A percentile compares a stretch with the other conserved stretches of the same genome.
phyloP scores from a whole-genome alignment of 2,888 invertebrate genomes.

The Mongoloraphidia duomilia region DNA sequence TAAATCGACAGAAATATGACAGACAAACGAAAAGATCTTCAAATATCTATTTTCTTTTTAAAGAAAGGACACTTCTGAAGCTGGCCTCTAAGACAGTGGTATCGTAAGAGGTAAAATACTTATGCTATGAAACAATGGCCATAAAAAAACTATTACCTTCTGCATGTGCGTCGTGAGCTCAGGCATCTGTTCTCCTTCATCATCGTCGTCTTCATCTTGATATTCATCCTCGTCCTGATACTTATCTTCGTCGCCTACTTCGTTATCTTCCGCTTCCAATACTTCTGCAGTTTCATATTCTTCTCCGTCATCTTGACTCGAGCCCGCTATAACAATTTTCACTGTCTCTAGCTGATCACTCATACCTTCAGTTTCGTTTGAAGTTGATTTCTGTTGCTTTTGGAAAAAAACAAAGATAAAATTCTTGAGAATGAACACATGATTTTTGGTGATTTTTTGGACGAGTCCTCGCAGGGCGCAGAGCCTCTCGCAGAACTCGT shows the following conservation, averaged over 20 bases:
- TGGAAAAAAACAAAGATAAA: constrained; percentile 7
- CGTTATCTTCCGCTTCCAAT: constrained; percentile 12
- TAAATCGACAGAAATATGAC: too few species aligned
- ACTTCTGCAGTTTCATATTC: constrained; percentile 12
- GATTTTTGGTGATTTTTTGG: too few species aligned
- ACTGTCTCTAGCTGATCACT: constrained; percentile 4
- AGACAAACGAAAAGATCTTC: too few species aligned
- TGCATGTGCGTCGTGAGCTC: constrained; percentile 6
- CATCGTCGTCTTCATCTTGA: constrained; percentile 6
- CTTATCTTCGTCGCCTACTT: constrained; percentile 4
- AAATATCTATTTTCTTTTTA: too few species aligned
- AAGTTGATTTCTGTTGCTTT: constrained; percentile 1
- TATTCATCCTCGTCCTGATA: constrained; percentile 8
- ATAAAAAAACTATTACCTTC: constrained; percentile 8
- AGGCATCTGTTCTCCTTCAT: constrained; percentile 5
- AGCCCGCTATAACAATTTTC: constrained; percentile 7
- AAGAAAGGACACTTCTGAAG: too few species aligned
- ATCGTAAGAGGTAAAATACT: too few species aligned
- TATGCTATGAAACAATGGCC: too few species aligned
- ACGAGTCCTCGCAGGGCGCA: too few species aligned
- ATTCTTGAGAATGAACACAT: too few species aligned
- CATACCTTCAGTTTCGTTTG: too few species aligned
- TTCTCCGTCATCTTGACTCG: constrained; percentile 15
- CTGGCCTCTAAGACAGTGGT: too few species aligned
- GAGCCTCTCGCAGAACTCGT: too few species aligned